Evolutionary conservation across 2,113 vertebrate species (phyloP).

Genomic region (Scalopus aquaticus): DNA sequence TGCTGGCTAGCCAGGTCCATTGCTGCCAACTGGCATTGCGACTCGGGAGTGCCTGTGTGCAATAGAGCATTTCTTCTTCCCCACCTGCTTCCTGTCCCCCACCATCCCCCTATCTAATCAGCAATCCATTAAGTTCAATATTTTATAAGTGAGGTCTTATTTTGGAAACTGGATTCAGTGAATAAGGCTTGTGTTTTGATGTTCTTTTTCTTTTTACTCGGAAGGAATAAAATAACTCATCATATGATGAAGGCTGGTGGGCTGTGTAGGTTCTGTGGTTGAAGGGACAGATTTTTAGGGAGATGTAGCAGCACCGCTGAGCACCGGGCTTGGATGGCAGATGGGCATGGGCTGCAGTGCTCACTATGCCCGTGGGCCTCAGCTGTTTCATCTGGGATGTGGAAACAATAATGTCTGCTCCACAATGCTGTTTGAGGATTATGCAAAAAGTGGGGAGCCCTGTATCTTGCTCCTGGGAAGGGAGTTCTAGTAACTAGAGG

Average conservation of each 20-base stretch:
- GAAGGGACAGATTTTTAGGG: background rate
- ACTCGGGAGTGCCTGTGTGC: background rate
- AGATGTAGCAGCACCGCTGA: rapidly evolving
- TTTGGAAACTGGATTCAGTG: background rate
- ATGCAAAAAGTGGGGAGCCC: background rate
- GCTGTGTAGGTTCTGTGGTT: background rate
- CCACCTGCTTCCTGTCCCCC: background rate
- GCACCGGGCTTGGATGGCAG: rapidly evolving
- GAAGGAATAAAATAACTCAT: background rate
- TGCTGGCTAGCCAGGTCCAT: no score
- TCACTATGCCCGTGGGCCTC: background rate
- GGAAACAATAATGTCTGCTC: background rate
- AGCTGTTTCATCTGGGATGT: background rate
- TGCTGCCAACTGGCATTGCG: background rate
- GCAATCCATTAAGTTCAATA: background rate
- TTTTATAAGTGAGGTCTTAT: background rate
- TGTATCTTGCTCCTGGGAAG: background rate
- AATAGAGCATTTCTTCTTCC: background rate
- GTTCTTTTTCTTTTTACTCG: background rate
- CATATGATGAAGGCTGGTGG: background rate
- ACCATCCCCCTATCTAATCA: background rate
- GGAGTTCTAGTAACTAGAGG: background rate
- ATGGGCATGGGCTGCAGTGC: rapidly evolving
- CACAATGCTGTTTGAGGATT: background rate
- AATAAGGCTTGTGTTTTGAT: background rate